Evolutionary conservation across 2,888 invertebrate genomes (phyloP).

Genomic region (Melangyna quadrimaculata): DNA sequence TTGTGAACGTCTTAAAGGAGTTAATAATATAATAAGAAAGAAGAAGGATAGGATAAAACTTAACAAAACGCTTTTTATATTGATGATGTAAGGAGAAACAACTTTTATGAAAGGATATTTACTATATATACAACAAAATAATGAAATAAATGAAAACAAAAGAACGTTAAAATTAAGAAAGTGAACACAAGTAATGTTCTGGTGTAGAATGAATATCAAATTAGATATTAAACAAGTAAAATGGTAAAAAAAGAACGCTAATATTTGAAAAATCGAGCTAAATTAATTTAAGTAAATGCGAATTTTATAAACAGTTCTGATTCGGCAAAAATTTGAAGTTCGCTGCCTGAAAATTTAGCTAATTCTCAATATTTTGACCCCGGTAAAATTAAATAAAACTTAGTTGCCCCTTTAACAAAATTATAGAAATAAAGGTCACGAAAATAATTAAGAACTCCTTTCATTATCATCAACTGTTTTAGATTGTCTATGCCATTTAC

Average conservation of each 20-base stretch:
- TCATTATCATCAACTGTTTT: too few relatives aligned
- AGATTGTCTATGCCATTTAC: too few relatives aligned
- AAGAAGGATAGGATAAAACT: constrained; percentile 2
- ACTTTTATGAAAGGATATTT: constrained; percentile 38
- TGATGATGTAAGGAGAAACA: constrained; percentile 13
- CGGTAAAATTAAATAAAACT: too few relatives aligned
- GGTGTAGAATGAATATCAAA: neutral
- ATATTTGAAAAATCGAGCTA: constrained; percentile 10
- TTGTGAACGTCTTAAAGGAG: constrained; percentile 34
- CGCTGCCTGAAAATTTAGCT: too few relatives aligned
- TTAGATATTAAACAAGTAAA: constrained; percentile 2
- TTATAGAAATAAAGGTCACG: too few relatives aligned
- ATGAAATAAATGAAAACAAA: constrained; percentile 7
- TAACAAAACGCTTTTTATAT: constrained; percentile 23
- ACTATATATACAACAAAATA: constrained; percentile 25
- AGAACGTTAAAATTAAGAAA: constrained; percentile 4
- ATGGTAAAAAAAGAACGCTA: neutral
- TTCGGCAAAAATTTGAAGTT: too few relatives aligned
- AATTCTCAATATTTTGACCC: too few relatives aligned
- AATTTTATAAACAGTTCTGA: neutral
- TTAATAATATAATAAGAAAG: neutral
- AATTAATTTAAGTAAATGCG: neutral
- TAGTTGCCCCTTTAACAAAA: too few relatives aligned
- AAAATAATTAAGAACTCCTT: too few relatives aligned
- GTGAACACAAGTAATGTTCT: neutral